These are phyloP conservation scores for Trachymyrmex cornetzi DNA, from an alignment of 1,140 invertebrate species.

Conservation along the genomic window DNA sequence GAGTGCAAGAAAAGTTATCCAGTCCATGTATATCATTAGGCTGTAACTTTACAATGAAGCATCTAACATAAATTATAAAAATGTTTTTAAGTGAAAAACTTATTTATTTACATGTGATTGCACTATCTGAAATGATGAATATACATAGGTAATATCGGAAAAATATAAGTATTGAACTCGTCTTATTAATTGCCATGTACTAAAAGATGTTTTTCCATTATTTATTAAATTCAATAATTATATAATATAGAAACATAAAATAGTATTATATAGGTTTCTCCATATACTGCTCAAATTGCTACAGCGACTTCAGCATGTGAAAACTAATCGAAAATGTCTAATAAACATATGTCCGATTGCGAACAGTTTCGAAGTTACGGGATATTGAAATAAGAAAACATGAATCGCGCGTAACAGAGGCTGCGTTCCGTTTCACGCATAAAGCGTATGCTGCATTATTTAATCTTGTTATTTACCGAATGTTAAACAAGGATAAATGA, in stretches of 20 bases:
- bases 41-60: slow-evolving; percentile 9
- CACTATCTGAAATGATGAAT: slow-evolving; percentile 20
- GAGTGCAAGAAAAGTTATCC: slow-evolving; percentile 13
- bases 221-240: slow-evolving; percentile 18
- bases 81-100: slow-evolving; percentile 37
- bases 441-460: too few relatives aligned
- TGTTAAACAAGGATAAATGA: too few relatives aligned
- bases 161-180: slow-evolving; percentile 72
- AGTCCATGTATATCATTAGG: slow-evolving; percentile 32
- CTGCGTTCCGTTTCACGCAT: too few relatives aligned
- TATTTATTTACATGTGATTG: slow-evolving; percentile 39
- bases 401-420: too few relatives aligned
- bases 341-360: too few relatives aligned
- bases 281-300: too few relatives aligned
- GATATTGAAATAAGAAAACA: too few relatives aligned
- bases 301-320: too few relatives aligned
- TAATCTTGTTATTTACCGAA: too few relatives aligned
- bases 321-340: too few relatives aligned
- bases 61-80: slow-evolving; percentile 23
- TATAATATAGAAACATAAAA: background rate
- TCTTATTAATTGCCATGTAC: slow-evolving; percentile 79
- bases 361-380: too few relatives aligned
- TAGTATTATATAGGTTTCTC: too few relatives aligned
- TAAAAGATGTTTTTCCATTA: slow-evolving; percentile 53
- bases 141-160: slow-evolving; percentile 28